Base-by-base conservation (phyloP, 2,797 vertebrate genomes). In the Tinamus major region DNA sequence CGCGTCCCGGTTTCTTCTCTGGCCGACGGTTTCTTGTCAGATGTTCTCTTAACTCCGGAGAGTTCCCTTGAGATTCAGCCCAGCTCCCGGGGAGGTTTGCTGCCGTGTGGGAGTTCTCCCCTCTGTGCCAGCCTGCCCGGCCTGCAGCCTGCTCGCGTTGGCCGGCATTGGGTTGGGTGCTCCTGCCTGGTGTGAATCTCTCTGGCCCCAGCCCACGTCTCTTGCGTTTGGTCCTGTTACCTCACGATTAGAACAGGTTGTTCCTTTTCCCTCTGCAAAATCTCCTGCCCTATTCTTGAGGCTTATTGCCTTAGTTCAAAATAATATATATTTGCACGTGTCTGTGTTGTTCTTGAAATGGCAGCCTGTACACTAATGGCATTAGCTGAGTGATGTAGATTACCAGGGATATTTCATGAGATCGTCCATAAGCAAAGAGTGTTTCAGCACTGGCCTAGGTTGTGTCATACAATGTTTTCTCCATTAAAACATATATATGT, bases 121-220 rank as follows among this genome's bases (percentile, higher is more conserved):
- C 35, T 35, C 6, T 35, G 35, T 35, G 35, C 35, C 35, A 35
- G 35, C 42, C 7, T 64, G 31, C 17, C 37, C 24, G 27, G 4
- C 24, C 24, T 5, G 29, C 44, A 94, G 21, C 33, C 14, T 64
- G 8, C 7, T 78, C 41, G 69, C 61, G 1, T n/a, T 62, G 46
- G 13, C 63, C 3, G 0, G 1, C 35, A 29, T 19, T 46, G 79
- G 41, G 10, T 2, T 55, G 70, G 41, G 53, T 56, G 18, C n/a
- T 69, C 8, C 0, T n/a, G 4, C 29, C 37, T 70, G 42, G 42
- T 18, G 16, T 9, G 35, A 58, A 6, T 58, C 33, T 23, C 69
- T 33, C 23, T 65, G 58, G 7, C 18, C 74, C 16, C 42, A 48
- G 46, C 21, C 27, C 56, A 44, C 42, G 39, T 33, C 37, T 74